Conservation (phyloP, 2,797 vertebrate species). For the Tenualosa ilisha region DNA sequence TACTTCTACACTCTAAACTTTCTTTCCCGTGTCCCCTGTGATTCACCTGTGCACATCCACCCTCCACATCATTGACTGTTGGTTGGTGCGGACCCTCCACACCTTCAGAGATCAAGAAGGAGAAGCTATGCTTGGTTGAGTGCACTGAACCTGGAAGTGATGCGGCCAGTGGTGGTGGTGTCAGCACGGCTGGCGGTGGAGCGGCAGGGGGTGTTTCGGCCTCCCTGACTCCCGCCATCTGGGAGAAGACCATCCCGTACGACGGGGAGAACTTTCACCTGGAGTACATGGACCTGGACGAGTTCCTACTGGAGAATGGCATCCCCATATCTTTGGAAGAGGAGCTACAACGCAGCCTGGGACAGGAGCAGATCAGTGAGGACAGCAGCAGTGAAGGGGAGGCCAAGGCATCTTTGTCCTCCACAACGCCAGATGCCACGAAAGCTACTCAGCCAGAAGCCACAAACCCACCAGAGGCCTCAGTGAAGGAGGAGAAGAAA, state of each 20-base stretch:
- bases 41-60: background rate
- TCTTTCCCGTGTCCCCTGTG: background rate
- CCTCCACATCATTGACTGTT: background rate
- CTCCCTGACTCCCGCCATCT: conserved; percentile 93
- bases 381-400: conserved; percentile 61
- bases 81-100: background rate
- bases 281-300: conserved; percentile 99
- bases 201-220: conserved; percentile 82
- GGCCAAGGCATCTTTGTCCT: conserved; percentile 18
- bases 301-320: conserved; percentile 96
- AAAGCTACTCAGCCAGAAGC: conserved; percentile 20
- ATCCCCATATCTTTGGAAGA: conserved; percentile 86
- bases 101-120: conserved; percentile 73
- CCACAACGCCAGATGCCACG: conserved; percentile 15
- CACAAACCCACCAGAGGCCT: background rate
- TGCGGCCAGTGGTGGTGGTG: conserved; percentile 48
- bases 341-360: conserved; percentile 71
- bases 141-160: conserved; percentile 61
- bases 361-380: conserved; percentile 72
- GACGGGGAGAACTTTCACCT: conserved; percentile 96
- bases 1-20: background rate
- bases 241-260: conserved; percentile 98
- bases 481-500: background rate
- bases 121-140: conserved; percentile 70
- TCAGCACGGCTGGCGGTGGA: conserved; percentile 37